phyloP scores from a whole-genome alignment of 2,797 vertebrate species.

The Neosalanx taihuensis region DNA sequence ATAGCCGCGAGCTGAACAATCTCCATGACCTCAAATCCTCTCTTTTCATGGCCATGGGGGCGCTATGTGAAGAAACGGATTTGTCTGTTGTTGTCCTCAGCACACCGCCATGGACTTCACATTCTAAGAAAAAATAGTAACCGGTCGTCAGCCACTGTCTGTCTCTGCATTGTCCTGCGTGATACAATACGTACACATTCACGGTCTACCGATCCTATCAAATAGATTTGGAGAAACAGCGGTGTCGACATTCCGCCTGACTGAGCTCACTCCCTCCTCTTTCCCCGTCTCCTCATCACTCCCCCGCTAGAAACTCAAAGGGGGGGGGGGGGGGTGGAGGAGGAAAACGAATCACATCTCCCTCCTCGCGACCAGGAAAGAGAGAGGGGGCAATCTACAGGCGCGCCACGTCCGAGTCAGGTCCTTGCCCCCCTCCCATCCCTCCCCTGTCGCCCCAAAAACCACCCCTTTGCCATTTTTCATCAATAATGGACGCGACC shows the following conservation, averaged over 20 bases:
- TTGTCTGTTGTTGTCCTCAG: constrained; percentile 36
- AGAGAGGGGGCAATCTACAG: constrained; percentile 71
- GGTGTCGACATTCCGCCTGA: constrained; percentile 37
- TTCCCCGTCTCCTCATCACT: constrained; percentile 11
- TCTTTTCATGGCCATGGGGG: constrained; percentile 57
- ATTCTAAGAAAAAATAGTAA: constrained; percentile 8
- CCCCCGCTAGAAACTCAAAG: constrained; percentile 23
- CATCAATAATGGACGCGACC: constrained; percentile 68
- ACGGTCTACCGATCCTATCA: constrained; percentile 55
- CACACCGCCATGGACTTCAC: not conserved
- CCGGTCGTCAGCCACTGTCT: constrained; percentile 17
- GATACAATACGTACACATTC: constrained; percentile 39
- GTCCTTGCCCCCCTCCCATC: constrained; percentile 56
- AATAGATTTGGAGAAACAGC: constrained; percentile 52
- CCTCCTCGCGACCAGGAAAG: constrained; percentile 50
- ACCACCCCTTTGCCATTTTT: constrained; percentile 69
- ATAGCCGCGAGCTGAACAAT: constrained; percentile 55
- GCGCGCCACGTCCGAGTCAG: constrained; percentile 71
- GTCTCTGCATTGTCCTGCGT: constrained; percentile 15
- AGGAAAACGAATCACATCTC: constrained; percentile 15
- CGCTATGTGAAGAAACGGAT: constrained; percentile 55
- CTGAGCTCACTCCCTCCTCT: constrained; percentile 5
- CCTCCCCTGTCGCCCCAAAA: constrained; percentile 58
- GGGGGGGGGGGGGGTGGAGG: not conserved
- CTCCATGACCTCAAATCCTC: constrained; percentile 65